Base-by-base conservation (phyloP, 2,113 vertebrate species). In the Eudyptes chrysolophus region DNA sequence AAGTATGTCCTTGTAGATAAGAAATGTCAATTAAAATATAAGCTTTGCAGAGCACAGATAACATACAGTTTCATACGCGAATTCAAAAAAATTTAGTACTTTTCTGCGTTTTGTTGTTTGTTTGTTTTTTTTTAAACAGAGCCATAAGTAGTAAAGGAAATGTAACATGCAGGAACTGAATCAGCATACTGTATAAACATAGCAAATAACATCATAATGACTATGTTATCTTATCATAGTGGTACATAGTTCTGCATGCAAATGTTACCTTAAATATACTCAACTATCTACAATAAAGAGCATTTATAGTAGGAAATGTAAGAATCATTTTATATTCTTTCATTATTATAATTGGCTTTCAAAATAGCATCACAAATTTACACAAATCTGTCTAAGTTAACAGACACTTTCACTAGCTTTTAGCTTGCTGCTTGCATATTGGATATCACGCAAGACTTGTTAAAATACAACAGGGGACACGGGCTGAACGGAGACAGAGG, bases 21-120 rank as follows among this genome's bases (percentile, higher is more conserved):
- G 80, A 85, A 96, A 72, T 22, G n/a, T 86, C 83, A 81, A 86
- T 96, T 93, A 93, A 95, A 97, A 95, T 78, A 25, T 74, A 84
- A 85, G 22, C 51, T 94, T 94, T 92, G 52, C 72, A 94, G 80
- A 77, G 19, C 42, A 66, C 78, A 92, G 70, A 95, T 95, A 93
- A 68, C 34, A 64, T 38, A 75, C 15, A 70, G 32, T 84, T 95
- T 96, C 58, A 62, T 78, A 81, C 10, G 9, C 16, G 94, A 87
- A 88, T 90, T 80, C 4, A 16, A 80, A 54, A 61, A 69, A 32
- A 57, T 27, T 48, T 60, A 38, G 77, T 84, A 57, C 21, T 15
- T 55, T 82, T 57, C n/a, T 86, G 25, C n/a, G 16, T 80, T 95
- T 96, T 95, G 26, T 60, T 74, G 7, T 30, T 84, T 46, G 14